phyloP scores from a whole-genome alignment of 1,140 invertebrate genomes.

The Solenopsis invicta region DNA sequence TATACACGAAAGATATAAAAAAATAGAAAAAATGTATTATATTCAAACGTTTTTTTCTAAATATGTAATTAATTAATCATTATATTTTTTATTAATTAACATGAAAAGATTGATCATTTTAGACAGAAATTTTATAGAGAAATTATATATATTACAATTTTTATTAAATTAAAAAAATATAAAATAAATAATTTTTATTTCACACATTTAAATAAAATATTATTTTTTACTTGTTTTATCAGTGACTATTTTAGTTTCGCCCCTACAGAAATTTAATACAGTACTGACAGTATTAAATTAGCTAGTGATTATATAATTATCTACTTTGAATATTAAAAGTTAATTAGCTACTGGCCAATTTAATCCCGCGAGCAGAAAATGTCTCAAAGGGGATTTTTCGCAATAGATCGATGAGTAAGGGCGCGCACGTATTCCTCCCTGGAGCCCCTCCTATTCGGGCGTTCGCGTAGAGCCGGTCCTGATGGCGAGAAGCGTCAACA shows the following conservation, averaged over 20 bases:
- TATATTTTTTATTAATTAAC: background rate
- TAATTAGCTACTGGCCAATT: no score
- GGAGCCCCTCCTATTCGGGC: background rate
- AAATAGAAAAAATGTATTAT: background rate
- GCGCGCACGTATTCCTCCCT: background rate
- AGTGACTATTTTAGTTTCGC: no score
- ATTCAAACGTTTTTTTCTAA: background rate
- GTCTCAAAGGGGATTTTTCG: no score
- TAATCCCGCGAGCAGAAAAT: no score
- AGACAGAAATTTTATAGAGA: background rate
- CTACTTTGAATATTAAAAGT: no score
- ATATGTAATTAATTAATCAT: background rate
- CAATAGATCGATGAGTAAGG: no score
- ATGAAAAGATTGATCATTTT: background rate
- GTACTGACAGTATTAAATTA: no score
- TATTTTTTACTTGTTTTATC: no score
- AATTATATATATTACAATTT: background rate
- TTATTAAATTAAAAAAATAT: background rate
- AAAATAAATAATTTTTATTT: background rate
- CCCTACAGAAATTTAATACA: no score
- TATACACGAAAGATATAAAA: background rate
- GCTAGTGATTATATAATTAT: no score
- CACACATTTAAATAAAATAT: no score
- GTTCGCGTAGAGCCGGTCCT: background rate
- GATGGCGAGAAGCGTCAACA: conserved; percentile 32